Evolutionary conservation across 2,797 vertebrate genomes (phyloP).

Genomic region (Cyclura pinguis): DNA sequence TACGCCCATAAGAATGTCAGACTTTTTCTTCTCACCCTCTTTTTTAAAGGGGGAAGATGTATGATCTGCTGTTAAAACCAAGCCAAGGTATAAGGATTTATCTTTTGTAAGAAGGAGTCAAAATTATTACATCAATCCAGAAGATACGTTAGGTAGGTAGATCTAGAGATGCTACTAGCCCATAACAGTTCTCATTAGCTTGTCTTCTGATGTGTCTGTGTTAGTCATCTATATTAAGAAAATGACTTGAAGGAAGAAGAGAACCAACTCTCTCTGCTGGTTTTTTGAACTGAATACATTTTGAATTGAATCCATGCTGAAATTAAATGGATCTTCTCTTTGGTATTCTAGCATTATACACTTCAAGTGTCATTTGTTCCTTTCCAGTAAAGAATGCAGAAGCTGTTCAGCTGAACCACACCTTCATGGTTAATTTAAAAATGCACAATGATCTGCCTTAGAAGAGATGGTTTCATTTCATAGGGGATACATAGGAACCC

Average conservation of each 20-base stretch:
- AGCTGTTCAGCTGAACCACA: not conserved
- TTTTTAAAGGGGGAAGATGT: not conserved
- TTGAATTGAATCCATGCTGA: not conserved
- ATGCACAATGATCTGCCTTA: not conserved
- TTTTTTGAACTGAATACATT: not conserved
- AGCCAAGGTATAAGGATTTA: accelerated
- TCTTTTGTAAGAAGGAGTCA: not conserved
- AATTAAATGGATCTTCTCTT: not conserved
- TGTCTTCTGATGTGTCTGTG: not conserved
- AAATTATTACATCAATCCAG: not conserved
- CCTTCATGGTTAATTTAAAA: not conserved
- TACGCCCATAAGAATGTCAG: not conserved
- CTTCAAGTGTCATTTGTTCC: not conserved
- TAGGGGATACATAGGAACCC: not conserved
- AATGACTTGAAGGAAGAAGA: not conserved
- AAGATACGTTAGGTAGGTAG: not conserved
- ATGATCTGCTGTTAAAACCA: not conserved
- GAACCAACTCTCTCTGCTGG: not conserved
- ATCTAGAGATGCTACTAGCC: not conserved
- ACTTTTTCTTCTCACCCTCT: not conserved
- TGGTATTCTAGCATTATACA: not conserved
- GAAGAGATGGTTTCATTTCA: not conserved
- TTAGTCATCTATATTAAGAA: not conserved
- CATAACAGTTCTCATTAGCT: not conserved
- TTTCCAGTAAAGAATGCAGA: not conserved